Base-by-base conservation (phyloP, 2,113 vertebrate genomes). In the Todiramphus saurophagus region DNA sequence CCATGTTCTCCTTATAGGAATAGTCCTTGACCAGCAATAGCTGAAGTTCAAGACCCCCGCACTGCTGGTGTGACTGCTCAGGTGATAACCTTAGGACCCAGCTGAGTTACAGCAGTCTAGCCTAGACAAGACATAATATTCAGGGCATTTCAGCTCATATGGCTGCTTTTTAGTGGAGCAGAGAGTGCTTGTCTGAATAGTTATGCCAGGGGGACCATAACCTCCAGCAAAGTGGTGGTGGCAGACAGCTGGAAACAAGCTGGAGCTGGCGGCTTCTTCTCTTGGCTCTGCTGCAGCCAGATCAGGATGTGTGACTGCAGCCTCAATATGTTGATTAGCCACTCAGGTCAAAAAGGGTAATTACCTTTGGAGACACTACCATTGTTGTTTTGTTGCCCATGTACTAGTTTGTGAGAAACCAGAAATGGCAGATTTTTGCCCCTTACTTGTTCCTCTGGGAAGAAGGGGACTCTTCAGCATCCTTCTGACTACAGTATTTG, bases 31-130 rank as follows among this genome's bases (percentile, higher is more conserved):
- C 18, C 37, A 89, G 37, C 55, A 17, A 28, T 17, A 50, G 3
- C 16, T 2, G 3, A 73, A 8, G 11, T 70, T 90, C 0, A 0
- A 79, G 39, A 70, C 3, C 7, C 17, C 11, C 2, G 13, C 15
- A 68, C 28, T 56, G 21, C 37, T 82, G 27, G 7, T 39, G 19
- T 68, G 35, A 50, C n/a, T 90, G 31, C 33, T 82, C 24, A 58
- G 44, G 21, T 62, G 51, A 63, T 53, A 11, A 43, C 30, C 21
- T 72, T 41, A 75, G 43, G 37, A 48, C 16, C 4, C 39, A 63
- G 16, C 11, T 18, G 39, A 64, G 9, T 5, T 84, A 44, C 25
- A 74, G 13, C 9, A 75, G 27, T 78, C 50, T 55, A 66, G 7
- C 59, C 15, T 30, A 53, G 35, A 43, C 23, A 77, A 69, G 44